Evolutionary conservation across 2,113 vertebrate genomes (phyloP).

Genomic region (Sebastes schlegelii): DNA sequence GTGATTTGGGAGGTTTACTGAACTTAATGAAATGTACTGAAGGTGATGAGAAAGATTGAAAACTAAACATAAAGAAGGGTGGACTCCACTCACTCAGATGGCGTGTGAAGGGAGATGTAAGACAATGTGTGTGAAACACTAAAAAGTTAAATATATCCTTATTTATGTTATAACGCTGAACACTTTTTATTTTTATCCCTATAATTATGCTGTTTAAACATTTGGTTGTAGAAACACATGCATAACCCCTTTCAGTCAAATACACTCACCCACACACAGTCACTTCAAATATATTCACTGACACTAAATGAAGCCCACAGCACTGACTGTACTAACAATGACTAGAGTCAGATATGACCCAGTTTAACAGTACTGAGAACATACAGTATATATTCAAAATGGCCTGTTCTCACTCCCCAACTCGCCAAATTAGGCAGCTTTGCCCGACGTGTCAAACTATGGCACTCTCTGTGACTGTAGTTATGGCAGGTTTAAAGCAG

Average conservation of each 20-base stretch:
- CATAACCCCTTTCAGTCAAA: background rate
- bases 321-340: constrained; percentile 17
- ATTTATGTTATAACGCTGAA: constrained; percentile 30
- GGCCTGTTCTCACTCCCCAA: no score
- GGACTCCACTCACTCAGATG: background rate
- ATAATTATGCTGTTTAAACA: background rate
- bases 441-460: no score
- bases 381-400: background rate
- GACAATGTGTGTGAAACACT: constrained; percentile 6
- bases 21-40: constrained; percentile 25
- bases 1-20: constrained; percentile 43
- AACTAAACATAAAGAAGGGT: background rate
- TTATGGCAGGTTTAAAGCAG: no score
- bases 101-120: background rate
- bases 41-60: constrained; percentile 7
- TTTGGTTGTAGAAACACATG: constrained; percentile 25
- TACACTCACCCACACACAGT: constrained; percentile 6
- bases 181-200: background rate
- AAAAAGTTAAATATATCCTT: constrained; percentile 8
- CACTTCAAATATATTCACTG: constrained; percentile 29
- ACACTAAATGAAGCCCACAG: background rate
- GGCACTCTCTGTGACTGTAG: no score
- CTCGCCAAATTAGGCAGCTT: no score
- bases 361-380: background rate
- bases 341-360: constrained; percentile 8